These are phyloP conservation scores for Equus quagga DNA, from an alignment of 2,113 vertebrate genomes.

Conservation along the genomic window DNA sequence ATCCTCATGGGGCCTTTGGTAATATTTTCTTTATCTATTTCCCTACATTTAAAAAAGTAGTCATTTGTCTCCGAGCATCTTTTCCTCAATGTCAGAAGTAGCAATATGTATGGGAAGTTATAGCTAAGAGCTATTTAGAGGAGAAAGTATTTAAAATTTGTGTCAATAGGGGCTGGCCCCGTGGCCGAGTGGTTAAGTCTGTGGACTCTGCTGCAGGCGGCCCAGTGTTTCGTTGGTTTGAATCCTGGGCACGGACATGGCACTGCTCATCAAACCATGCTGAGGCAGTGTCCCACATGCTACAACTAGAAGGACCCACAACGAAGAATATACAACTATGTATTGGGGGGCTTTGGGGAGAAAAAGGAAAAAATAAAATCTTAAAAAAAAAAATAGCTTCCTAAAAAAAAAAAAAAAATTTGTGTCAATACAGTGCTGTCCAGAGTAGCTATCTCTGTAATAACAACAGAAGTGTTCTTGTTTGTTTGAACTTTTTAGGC, in stretches of 20 bases:
- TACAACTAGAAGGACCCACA: too few relatives aligned
- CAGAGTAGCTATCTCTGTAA: not conserved
- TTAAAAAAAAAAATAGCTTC: too few relatives aligned
- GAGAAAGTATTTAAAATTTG: not conserved
- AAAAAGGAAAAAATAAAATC: too few relatives aligned
- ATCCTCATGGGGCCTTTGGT: not conserved
- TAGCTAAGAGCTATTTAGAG: not conserved
- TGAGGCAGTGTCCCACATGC: too few relatives aligned
- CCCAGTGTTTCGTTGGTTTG: too few relatives aligned
- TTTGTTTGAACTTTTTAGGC: constrained; percentile 41
- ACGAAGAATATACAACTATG: too few relatives aligned
- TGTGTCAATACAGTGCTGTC: not conserved
- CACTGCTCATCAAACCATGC: too few relatives aligned
- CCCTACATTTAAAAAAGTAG: not conserved
- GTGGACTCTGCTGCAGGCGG: too few relatives aligned
- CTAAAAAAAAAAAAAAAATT: not conserved
- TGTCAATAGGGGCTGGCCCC: not conserved
- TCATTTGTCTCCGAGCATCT: constrained; percentile 26
- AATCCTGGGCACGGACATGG: too few relatives aligned
- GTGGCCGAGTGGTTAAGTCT: too few relatives aligned
- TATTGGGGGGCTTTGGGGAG: too few relatives aligned
- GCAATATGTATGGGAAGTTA: not conserved
- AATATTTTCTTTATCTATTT: not conserved
- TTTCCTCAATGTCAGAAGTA: constrained; percentile 44
- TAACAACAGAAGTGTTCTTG: constrained; percentile 34